Percentiles rank a stretch among this genome's conserved stretches.
Evolutionary conservation across 2,113 vertebrate species (phyloP).

Genomic region (Hippocampus zosterae): DNA sequence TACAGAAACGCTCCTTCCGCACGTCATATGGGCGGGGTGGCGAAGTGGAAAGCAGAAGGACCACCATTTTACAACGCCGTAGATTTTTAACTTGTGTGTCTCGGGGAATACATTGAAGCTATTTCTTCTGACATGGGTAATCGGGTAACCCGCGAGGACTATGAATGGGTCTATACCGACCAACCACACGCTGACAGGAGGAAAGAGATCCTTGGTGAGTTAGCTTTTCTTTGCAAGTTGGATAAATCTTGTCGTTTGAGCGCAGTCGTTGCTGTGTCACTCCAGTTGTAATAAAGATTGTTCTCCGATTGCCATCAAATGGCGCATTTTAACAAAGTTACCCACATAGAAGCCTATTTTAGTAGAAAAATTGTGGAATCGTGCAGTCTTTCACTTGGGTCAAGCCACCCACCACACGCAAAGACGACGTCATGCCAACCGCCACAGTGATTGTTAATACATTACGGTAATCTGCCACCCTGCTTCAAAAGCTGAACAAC

Average conservation of each 20-base stretch:
- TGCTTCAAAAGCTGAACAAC: no score
- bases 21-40: not conserved
- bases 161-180: slow-evolving; percentile 92
- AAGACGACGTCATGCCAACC: no score
- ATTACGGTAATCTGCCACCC: no score
- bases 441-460: no score
- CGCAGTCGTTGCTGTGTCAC: not conserved
- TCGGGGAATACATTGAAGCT: not conserved
- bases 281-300: no score
- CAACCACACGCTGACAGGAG: slow-evolving; percentile 88
- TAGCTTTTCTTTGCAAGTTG: slow-evolving; percentile 2
- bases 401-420: no score
- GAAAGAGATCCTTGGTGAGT: slow-evolving; percentile 86
- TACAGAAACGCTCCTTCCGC: not conserved
- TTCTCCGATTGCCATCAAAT: not conserved
- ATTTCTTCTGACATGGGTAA: slow-evolving; percentile 76
- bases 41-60: not conserved
- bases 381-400: not conserved
- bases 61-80: not conserved
- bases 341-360: not conserved
- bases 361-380: not conserved
- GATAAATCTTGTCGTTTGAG: not conserved
- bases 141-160: slow-evolving; percentile 82
- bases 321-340: not conserved
- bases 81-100: not conserved